These are phyloP conservation scores for Echiichthys vipera DNA, from an alignment of 2,797 vertebrate species.

Conservation along the genomic window DNA sequence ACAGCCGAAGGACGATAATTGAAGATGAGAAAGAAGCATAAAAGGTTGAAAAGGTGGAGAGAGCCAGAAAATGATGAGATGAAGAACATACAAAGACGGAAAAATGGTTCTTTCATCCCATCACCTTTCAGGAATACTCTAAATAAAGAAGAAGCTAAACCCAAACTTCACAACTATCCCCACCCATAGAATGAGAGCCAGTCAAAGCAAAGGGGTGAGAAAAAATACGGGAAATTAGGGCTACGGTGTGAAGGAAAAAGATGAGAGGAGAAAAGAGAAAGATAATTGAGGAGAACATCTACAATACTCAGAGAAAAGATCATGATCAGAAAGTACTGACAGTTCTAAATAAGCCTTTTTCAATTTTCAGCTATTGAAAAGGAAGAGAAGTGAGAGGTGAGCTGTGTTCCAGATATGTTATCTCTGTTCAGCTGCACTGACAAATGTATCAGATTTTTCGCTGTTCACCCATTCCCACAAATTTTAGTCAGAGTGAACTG, in stretches of 20 bases:
- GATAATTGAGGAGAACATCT: conserved; percentile 25
- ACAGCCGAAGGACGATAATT: conserved; percentile 55
- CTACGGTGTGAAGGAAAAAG: not conserved
- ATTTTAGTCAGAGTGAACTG: conserved; percentile 11
- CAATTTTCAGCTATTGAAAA: conserved; percentile 37
- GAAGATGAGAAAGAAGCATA: conserved; percentile 60
- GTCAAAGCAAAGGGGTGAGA: conserved; percentile 5
- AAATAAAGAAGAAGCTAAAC: conserved; percentile 37
- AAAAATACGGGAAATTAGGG: conserved; percentile 10
- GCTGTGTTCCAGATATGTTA: conserved; percentile 36
- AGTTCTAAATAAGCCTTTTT: conserved; percentile 54
- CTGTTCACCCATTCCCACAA: conserved; percentile 3
- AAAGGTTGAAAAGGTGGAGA: conserved; percentile 52
- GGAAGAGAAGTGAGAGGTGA: conserved; percentile 27
- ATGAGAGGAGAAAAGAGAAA: not conserved
- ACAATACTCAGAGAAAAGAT: conserved; percentile 12
- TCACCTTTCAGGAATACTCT: conserved; percentile 63
- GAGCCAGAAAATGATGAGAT: conserved; percentile 58
- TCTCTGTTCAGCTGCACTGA: conserved; percentile 34
- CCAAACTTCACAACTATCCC: conserved; percentile 34
- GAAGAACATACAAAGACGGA: conserved; percentile 34
- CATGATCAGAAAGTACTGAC: conserved; percentile 28
- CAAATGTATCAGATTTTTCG: conserved; percentile 13
- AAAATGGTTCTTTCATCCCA: conserved; percentile 71
- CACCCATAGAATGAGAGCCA: conserved; percentile 23